A percentile compares a stretch with the other conserved stretches of the same genome.
Conservation (phyloP, 2,888 invertebrate species). For the Toxonevra muliebris region DNA sequence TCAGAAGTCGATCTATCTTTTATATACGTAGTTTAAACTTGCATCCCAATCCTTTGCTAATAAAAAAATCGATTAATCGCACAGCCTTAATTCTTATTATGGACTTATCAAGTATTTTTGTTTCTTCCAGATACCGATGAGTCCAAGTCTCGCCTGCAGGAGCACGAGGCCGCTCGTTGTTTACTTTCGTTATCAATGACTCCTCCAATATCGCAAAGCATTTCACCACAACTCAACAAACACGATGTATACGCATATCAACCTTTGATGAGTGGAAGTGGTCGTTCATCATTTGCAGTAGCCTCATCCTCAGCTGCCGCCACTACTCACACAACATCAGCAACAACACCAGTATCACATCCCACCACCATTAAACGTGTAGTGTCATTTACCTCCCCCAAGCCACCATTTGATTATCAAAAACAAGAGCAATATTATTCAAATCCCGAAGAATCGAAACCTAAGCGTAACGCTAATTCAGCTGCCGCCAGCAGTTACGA, state of each 20-base stretch:
- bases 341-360: conserved; percentile 46
- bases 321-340: conserved; percentile 41
- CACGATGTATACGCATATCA: conserved; percentile 44
- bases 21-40: too few relatives aligned
- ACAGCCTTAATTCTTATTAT: not conserved
- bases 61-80: too few relatives aligned
- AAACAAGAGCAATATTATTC: conserved; percentile 65
- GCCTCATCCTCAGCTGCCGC: conserved; percentile 25
- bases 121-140: conserved; percentile 70
- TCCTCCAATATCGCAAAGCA: conserved; percentile 64
- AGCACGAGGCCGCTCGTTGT: conserved; percentile 87
- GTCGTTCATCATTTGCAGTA: not conserved
- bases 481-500: conserved; percentile 49
- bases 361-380: conserved; percentile 52
- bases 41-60: too few relatives aligned
- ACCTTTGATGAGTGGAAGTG: not conserved
- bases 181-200: conserved; percentile 76
- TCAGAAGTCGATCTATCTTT: too few relatives aligned
- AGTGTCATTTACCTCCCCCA: conserved; percentile 62
- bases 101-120: not conserved
- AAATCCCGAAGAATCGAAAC: conserved; percentile 61
- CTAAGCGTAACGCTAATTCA: conserved; percentile 46
- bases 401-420: conserved; percentile 64
- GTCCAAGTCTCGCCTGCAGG: conserved; percentile 76
- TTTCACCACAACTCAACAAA: conserved; percentile 54